Evolutionary conservation across 2,888 invertebrate genomes (phyloP).

Genomic region (Athalia circularis): DNA sequence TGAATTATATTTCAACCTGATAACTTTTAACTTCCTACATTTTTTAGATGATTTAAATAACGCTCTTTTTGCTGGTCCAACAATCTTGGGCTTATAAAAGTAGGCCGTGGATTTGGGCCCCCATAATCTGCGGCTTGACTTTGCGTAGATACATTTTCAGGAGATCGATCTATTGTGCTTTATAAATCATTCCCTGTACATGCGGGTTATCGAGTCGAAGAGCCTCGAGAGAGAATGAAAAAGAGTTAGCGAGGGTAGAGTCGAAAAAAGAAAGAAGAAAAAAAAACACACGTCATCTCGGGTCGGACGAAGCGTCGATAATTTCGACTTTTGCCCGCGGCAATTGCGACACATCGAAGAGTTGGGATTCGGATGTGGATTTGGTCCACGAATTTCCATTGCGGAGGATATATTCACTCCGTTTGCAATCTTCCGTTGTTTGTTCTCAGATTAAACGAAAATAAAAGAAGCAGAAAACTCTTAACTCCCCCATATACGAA

Average conservation of each 20-base stretch:
- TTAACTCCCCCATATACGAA: too few species aligned
- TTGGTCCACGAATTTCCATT: constrained; percentile 5
- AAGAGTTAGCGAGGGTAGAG: not conserved
- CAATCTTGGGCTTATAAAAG: too few species aligned
- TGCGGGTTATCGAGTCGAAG: not conserved
- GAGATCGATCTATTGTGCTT: not conserved
- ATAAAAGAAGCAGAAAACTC: not conserved
- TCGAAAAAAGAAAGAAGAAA: not conserved
- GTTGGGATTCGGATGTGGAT: constrained; percentile 26
- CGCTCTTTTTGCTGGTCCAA: too few species aligned
- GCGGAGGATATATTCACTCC: not conserved
- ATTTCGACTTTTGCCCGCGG: constrained; percentile 36
- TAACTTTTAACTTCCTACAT: not conserved
- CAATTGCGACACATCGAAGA: constrained; percentile 15
- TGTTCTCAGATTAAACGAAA: constrained; percentile 30
- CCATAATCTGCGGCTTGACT: not conserved
- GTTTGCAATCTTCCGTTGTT: constrained; percentile 25
- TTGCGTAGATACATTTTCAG: too few species aligned
- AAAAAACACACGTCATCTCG: constrained; percentile 12
- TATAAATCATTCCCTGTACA: constrained; percentile 14
- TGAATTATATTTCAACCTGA: not conserved
- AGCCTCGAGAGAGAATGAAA: not conserved
- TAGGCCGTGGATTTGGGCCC: too few species aligned
- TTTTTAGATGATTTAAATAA: too few species aligned
- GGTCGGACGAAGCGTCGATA: constrained; percentile 20